Evolutionary conservation across 2,113 vertebrate species (phyloP), one percentile per base, ranked within the genome.

Genomic region (Fregata magnificens): DNA sequence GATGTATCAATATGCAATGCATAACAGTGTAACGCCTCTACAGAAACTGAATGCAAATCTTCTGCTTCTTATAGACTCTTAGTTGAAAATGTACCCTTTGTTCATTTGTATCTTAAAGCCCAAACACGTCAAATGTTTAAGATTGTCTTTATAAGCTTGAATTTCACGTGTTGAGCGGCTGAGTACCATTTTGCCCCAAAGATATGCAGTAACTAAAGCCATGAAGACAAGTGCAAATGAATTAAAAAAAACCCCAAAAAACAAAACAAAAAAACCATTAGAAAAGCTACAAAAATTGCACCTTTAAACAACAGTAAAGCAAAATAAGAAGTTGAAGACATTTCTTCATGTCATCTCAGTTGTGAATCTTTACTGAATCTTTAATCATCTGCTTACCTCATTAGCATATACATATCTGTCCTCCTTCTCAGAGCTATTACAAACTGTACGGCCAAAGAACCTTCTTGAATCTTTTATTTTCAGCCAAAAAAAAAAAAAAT

Each of bases 391-490:
- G 21, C 63, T 87, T 66, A 82, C 25, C 49, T 79, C 40, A 25
- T 24, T 22, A 86, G 2, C 73, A 65, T 7, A 38, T 8, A 76
- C 21, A 29, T 5, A 87, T 25, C 34, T 13, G 8, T 28, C 74
- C 36, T 58, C 19, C 78, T 24, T 61, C 34, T 16, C 50, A 83
- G 13, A 90, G 58, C 55, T 65, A 47, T 32, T 25, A 82, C 50
- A 82, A 72, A 89, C 11, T 2, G 16, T 19, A 78, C 7, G 36
- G 69, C 8, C 45, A 76, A 34, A 78, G 16, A 74, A 61, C 28
- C 15, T 36, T 65, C 32, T 87, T 26, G 78, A 62, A 71, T 58
- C 16, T 92, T 96, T 96, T 94, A 85, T 96, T 97, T 89, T 65
- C 89, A 97, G 49, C 1, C 4, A 36, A 53, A 44, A 62, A 32